Percentiles rank a stretch among this genome's conserved stretches.
phyloP scores from a whole-genome alignment of 2,797 vertebrate genomes.

The Takifugu rubripes region DNA sequence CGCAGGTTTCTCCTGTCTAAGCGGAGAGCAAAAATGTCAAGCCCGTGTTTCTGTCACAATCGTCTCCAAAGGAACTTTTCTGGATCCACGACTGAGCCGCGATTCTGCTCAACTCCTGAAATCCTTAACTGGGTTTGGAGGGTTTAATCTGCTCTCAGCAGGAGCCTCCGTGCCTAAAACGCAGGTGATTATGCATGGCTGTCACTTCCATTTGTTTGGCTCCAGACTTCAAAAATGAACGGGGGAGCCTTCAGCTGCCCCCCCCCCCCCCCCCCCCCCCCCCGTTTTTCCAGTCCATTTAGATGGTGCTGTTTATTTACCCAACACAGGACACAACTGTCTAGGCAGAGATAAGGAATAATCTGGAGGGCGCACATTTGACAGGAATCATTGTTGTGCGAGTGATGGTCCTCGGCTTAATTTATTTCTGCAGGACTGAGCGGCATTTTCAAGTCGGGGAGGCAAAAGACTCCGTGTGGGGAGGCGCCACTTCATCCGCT shows the following conservation, averaged over 20 bases:
- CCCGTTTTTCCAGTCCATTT: slow-evolving; percentile 41
- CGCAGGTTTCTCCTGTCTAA: slow-evolving; percentile 4
- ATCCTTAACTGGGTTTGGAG: slow-evolving; percentile 68
- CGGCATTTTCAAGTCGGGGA: slow-evolving; percentile 73
- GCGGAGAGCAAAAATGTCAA: slow-evolving; percentile 1
- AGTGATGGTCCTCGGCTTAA: slow-evolving; percentile 69
- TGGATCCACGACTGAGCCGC: slow-evolving; percentile 18
- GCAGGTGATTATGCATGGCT: slow-evolving; percentile 76
- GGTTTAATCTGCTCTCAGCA: slow-evolving; percentile 64
- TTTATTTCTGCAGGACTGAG: slow-evolving; percentile 80
- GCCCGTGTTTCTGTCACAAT: slow-evolving; percentile 18
- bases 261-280: neutral
- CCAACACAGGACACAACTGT: slow-evolving; percentile 60
- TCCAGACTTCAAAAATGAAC: slow-evolving; percentile 71
- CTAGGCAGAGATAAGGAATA: slow-evolving; percentile 74
- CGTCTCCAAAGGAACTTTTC: slow-evolving; percentile 45
- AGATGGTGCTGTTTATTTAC: slow-evolving; percentile 72
- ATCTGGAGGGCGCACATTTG: slow-evolving; percentile 72
- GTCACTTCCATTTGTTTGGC: slow-evolving; percentile 73
- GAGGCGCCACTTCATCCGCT: slow-evolving; percentile 62
- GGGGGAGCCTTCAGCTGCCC: slow-evolving; percentile 57
- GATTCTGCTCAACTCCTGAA: slow-evolving; percentile 57
- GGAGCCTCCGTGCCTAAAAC: slow-evolving; percentile 60
- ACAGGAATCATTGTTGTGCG: slow-evolving; percentile 72
- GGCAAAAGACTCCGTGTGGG: slow-evolving; percentile 63